phyloP scores from a whole-genome alignment of 2,113 vertebrate species.

The Tursiops truncatus region DNA sequence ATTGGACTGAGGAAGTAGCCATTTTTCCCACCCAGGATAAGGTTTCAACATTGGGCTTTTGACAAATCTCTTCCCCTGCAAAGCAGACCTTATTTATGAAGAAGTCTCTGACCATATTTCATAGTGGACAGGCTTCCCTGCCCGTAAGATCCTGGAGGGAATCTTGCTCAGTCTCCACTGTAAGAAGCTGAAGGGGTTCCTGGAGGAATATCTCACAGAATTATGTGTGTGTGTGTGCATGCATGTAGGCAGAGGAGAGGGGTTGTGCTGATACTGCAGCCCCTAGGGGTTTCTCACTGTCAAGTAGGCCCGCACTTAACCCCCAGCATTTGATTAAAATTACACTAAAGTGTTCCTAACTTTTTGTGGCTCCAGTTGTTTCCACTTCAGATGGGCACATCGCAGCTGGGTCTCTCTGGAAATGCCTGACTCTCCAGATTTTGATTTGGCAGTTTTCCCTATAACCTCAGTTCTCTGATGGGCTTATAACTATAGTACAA shows the following conservation, averaged over 20 bases:
- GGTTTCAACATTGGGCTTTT: neutral
- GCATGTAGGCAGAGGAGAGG: too few species aligned
- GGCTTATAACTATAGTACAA: neutral
- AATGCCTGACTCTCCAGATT: neutral
- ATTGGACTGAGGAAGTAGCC: neutral
- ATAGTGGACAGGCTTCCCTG: neutral
- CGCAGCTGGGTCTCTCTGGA: neutral
- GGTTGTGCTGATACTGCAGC: rapidly evolving
- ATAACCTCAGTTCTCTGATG: neutral
- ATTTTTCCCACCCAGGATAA: neutral
- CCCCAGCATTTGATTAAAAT: neutral
- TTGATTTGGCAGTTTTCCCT: neutral
- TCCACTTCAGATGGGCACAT: neutral
- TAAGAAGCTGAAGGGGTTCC: neutral
- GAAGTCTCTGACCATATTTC: neutral
- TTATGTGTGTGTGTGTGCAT: neutral
- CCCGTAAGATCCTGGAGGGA: neutral
- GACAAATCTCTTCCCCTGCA: neutral
- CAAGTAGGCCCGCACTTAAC: neutral
- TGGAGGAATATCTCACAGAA: neutral
- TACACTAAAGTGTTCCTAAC: neutral
- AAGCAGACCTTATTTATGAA: neutral
- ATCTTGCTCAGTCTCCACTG: neutral
- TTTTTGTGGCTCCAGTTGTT: neutral
- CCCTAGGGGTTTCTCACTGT: neutral